Evolutionary conservation across 2,113 vertebrate species (phyloP).

Genomic region (Paradisaea rubra): DNA sequence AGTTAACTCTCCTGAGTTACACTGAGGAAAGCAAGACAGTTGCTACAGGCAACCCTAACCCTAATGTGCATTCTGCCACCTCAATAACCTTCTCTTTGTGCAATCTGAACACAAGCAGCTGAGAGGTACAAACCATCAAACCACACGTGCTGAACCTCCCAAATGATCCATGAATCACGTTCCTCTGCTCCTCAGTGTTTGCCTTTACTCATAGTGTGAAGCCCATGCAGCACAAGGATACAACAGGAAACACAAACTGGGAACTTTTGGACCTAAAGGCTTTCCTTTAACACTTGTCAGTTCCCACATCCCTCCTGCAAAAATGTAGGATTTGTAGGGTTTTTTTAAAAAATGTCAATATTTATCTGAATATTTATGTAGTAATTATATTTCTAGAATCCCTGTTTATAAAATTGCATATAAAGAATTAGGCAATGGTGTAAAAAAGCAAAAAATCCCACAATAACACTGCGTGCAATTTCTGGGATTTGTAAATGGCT

Average conservation of each 20-base stretch:
- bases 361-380: not conserved
- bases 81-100: not conserved
- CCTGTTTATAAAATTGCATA: not conserved
- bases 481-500: not conserved
- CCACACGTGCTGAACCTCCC: not conserved
- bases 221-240: not conserved
- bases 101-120: not conserved
- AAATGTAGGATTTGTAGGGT: not conserved
- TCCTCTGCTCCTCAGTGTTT: not conserved
- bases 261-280: not conserved
- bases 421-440: not conserved
- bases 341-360: not conserved
- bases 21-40: not conserved
- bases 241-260: not conserved
- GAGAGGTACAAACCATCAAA: not conserved
- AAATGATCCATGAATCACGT: not conserved
- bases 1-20: not conserved
- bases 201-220: not conserved
- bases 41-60: not conserved
- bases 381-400: not conserved
- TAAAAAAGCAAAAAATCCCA: not conserved
- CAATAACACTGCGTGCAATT: not conserved
- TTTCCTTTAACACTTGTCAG: not conserved
- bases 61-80: not conserved
- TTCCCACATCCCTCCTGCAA: not conserved